These are phyloP conservation scores for Blastomussa wellsi DNA, from an alignment of 92 coral and sea anemone genomes.

Conservation along the genomic window DNA sequence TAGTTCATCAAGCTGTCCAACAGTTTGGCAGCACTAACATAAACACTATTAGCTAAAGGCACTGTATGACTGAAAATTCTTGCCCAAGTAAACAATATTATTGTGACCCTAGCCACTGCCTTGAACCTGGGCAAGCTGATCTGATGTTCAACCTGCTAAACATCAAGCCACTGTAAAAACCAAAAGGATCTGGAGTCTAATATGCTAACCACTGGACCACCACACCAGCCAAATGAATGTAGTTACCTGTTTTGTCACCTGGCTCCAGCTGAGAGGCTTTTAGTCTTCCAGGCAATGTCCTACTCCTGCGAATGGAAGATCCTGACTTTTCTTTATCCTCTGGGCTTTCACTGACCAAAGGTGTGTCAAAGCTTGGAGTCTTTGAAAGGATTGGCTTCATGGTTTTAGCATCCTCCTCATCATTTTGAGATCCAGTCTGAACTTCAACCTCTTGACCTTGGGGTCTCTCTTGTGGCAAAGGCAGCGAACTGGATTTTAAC, in stretches of 20 bases:
- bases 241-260: slow-evolving; percentile 26
- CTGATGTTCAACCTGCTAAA: too few relatives aligned
- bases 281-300: slow-evolving; percentile 35
- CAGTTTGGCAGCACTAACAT: neutral
- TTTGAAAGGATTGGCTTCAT: slow-evolving; percentile 17
- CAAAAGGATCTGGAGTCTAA: too few relatives aligned
- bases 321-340: slow-evolving; percentile 34
- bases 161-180: too few relatives aligned
- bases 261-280: slow-evolving; percentile 4
- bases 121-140: too few relatives aligned
- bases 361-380: slow-evolving; percentile 46
- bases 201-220: too few relatives aligned
- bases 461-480: slow-evolving; percentile 21
- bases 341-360: neutral
- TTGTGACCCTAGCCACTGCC: neutral
- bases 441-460: slow-evolving; percentile 30
- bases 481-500: neutral
- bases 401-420: slow-evolving; percentile 26
- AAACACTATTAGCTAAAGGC: neutral
- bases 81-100: neutral
- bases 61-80: too few relatives aligned
- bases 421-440: slow-evolving; percentile 6
- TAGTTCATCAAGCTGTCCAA: neutral
- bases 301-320: slow-evolving; percentile 16
- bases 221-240: neutral